phyloP scores from a whole-genome alignment of 2,888 invertebrate genomes.

The Lapara coniferarum region DNA sequence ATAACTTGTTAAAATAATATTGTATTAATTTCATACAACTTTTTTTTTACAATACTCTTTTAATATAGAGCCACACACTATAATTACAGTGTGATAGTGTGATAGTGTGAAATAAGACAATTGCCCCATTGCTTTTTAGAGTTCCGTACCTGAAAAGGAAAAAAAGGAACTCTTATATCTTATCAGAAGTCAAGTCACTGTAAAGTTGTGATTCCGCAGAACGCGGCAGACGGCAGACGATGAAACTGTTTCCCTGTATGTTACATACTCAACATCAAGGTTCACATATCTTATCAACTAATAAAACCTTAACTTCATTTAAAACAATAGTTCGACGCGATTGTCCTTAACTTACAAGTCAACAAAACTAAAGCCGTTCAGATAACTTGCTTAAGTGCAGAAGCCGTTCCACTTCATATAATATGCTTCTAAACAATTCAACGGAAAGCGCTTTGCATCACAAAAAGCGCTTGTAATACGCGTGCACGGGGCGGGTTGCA shows the following conservation, averaged over 20 bases:
- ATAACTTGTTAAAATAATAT: too few species aligned
- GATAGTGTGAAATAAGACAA: too few species aligned
- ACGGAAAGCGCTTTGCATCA: constrained; percentile 46
- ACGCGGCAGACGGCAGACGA: too few species aligned
- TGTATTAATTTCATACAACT: too few species aligned
- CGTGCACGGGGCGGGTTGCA: constrained; percentile 54
- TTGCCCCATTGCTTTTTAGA: too few species aligned
- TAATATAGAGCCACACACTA: too few species aligned
- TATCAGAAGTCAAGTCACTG: too few species aligned
- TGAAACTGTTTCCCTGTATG: not conserved
- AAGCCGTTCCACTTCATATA: constrained; percentile 14
- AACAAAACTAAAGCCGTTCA: constrained; percentile 26
- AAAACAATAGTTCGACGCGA: constrained; percentile 2
- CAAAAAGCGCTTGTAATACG: constrained; percentile 50
- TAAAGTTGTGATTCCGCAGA: too few species aligned
- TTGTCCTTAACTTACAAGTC: not conserved
- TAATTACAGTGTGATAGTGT: too few species aligned
- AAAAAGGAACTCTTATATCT: too few species aligned
- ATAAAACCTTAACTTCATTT: not conserved
- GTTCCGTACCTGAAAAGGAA: too few species aligned
- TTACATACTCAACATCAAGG: not conserved
- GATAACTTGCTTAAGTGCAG: constrained; percentile 14
- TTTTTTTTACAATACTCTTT: too few species aligned
- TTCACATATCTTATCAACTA: not conserved
- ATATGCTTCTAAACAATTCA: constrained; percentile 34